Evolutionary conservation across 1,140 invertebrate species (phyloP).

Genomic region (Orius insidiosus): DNA sequence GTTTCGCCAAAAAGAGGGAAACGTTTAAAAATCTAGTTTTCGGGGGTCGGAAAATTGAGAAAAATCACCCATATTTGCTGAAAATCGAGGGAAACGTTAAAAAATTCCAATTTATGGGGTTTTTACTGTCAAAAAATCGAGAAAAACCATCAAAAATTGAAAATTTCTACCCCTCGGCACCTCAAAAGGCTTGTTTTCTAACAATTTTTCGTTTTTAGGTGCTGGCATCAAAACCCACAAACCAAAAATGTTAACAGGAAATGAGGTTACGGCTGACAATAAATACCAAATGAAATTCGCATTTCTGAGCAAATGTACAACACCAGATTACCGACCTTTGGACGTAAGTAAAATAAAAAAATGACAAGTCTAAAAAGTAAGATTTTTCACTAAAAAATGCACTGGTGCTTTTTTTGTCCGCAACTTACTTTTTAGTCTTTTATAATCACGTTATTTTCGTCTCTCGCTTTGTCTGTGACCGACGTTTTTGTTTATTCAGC

Average conservation of each 20-base stretch:
- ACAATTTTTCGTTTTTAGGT: slow-evolving; percentile 26
- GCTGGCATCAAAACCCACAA: slow-evolving; percentile 52
- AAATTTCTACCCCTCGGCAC: neutral
- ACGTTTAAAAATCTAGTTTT: too few relatives aligned
- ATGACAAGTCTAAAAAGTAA: too few relatives aligned
- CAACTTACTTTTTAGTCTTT: neutral
- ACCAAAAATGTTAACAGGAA: slow-evolving; percentile 40
- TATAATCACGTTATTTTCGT: neutral
- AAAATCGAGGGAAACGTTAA: too few relatives aligned
- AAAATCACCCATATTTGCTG: too few relatives aligned
- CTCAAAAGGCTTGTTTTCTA: neutral
- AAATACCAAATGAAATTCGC: slow-evolving; percentile 73
- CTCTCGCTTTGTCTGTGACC: neutral
- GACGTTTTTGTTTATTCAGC: slow-evolving; percentile 13
- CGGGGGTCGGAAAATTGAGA: too few relatives aligned
- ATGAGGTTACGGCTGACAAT: slow-evolving; percentile 36
- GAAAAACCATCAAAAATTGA: too few relatives aligned
- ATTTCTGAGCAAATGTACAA: slow-evolving; percentile 62
- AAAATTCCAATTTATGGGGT: too few relatives aligned
- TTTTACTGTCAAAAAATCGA: too few relatives aligned
- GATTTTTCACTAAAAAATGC: neutral
- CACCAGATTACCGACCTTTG: slow-evolving; percentile 63
- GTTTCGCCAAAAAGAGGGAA: too few relatives aligned
- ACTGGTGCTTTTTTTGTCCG: neutral
- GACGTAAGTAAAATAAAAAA: slow-evolving; percentile 24